phyloP scores from a whole-genome alignment of 2,113 vertebrate species.

The Anthoscopus minutus region DNA sequence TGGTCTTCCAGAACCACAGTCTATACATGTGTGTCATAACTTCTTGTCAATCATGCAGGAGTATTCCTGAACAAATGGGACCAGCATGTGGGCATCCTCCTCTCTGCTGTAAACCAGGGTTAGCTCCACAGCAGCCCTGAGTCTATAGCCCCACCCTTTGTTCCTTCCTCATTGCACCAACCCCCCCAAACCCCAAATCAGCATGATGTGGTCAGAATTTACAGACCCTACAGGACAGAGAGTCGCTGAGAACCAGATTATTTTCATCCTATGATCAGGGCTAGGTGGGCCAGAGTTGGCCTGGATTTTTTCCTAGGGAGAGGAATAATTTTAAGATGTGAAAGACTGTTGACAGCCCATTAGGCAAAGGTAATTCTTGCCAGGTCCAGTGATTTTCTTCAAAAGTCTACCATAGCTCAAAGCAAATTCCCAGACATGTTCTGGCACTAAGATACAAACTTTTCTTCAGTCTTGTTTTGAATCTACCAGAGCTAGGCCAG shows the following conservation, averaged over 20 bases:
- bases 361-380: not conserved
- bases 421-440: slow-evolving; percentile 9
- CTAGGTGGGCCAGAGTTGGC: not conserved
- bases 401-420: not conserved
- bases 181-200: accelerated
- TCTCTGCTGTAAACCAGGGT: not conserved
- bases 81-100: not conserved
- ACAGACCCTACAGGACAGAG: not conserved
- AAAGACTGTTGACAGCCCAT: slow-evolving; percentile 5
- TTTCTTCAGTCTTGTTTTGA: not conserved
- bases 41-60: not conserved
- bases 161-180: not conserved
- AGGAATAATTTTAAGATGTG: not conserved
- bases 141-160: not conserved
- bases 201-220: not conserved
- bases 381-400: not conserved
- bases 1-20: not conserved
- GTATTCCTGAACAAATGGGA: not conserved
- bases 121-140: not conserved
- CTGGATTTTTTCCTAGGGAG: not conserved
- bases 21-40: not conserved
- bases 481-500: not conserved
- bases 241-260: not conserved
- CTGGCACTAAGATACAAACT: not conserved
- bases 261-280: not conserved